Evolutionary conservation across 2,113 vertebrate species (phyloP).

Genomic region (Hylia prasina): DNA sequence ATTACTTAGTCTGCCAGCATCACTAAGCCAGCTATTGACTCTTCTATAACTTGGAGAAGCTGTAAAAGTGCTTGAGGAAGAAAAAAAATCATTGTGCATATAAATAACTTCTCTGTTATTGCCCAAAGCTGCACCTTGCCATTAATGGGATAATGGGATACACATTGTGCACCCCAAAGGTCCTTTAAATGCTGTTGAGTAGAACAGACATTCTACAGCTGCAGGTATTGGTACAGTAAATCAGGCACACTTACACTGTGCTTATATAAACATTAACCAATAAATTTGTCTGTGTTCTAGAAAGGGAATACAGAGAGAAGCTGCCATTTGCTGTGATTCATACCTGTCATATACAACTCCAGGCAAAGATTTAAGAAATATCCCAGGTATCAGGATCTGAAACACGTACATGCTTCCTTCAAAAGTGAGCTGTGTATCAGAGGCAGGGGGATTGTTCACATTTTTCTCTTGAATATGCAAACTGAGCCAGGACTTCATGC

Average conservation of each 20-base stretch:
- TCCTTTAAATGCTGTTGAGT: conserved; percentile 40
- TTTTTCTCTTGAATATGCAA: neutral
- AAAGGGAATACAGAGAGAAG: neutral
- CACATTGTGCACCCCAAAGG: conserved; percentile 28
- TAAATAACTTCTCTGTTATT: conserved; percentile 58
- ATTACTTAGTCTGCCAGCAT: conserved; percentile 25
- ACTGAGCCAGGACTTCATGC: neutral
- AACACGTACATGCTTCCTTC: neutral
- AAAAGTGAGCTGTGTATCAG: neutral
- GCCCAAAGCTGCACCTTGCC: neutral
- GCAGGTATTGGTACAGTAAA: neutral
- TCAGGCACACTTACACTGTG: neutral
- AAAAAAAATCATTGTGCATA: conserved; percentile 32
- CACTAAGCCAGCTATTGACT: conserved; percentile 48
- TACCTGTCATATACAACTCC: neutral
- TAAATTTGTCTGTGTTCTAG: neutral
- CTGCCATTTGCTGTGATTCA: neutral
- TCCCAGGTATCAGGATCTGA: neutral
- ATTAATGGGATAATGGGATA: conserved; percentile 55
- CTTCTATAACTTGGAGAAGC: conserved; percentile 21
- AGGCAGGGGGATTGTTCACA: neutral
- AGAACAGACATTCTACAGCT: conserved; percentile 24
- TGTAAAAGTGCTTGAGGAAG: conserved; percentile 45
- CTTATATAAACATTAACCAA: neutral
- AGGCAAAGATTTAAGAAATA: neutral